A percentile compares a stretch with the other conserved stretches of the same genome.
Conservation (phyloP, 2,113 vertebrate species). For the Paradisaea rubra region DNA sequence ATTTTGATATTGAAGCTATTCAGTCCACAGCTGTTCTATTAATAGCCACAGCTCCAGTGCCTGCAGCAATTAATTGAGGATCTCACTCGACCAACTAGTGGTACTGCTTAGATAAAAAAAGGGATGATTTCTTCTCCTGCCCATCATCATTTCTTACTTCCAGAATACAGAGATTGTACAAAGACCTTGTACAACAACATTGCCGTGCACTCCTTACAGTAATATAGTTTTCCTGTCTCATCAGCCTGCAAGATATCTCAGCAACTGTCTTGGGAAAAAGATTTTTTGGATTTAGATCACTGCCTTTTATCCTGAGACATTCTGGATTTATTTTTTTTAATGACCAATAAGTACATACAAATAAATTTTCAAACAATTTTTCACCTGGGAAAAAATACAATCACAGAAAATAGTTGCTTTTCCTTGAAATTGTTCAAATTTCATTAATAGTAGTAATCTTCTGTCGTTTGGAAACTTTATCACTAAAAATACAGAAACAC, state of each 20-base stretch:
- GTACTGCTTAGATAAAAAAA: neutral
- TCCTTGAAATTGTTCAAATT: neutral
- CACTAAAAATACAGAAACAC: neutral
- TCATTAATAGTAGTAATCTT: neutral
- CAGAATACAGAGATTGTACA: neutral
- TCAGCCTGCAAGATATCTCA: neutral
- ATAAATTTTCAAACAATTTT: neutral
- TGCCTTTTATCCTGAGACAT: neutral
- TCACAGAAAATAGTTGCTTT: neutral
- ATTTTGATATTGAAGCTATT: neutral
- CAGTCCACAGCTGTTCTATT: neutral
- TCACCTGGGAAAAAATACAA: neutral
- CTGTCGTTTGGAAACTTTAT: neutral
- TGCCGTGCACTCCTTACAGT: neutral
- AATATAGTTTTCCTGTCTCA: neutral
- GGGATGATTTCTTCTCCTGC: neutral
- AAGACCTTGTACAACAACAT: neutral
- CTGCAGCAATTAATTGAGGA: neutral
- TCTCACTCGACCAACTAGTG: neutral
- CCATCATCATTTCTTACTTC: neutral
- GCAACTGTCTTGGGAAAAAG: neutral
- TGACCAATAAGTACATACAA: neutral
- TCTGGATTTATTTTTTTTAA: neutral
- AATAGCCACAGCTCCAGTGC: neutral
- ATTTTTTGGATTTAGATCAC: neutral